Evolutionary conservation across 2,797 vertebrate species (phyloP), one percentile per base, ranked within the genome.

Genomic region (Rachycentron canadum): DNA sequence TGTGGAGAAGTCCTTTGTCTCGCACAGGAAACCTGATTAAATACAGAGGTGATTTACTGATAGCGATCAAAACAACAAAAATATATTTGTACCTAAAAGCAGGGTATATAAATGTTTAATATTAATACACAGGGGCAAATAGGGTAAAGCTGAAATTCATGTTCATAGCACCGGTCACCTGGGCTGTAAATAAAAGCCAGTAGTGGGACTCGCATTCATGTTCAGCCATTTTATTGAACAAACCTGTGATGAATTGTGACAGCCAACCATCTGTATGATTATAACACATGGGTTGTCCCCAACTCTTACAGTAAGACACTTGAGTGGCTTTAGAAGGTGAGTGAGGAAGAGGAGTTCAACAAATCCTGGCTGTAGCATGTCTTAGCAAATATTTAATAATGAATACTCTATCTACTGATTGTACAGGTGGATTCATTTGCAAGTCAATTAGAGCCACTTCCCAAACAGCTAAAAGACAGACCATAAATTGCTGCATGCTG

Each of bases 401-500:
- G 49, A 74, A 47, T 53, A 28, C 61, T 59, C 61, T 62, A 25
- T 81, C 72, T 72, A 43, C 67, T 61, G 41, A 25, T 52, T 52
- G 80, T 71, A 79, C 82, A 79, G 79, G 69, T 81, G 82, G 69
- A 53, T 56, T 79, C 23, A 72, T 79, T 70, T 76, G 52, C 76
- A 69, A 83, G 62, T 73, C 67, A 66, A 66, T 69, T 78, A 69
- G 40, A 73, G 50, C 59, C 30, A 36, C 36, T 38, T 60, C 30
- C 50, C 60, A 30, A 41, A 52, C 34, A 57, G 25, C 52, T 12
- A 21, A 45, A 57, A 38, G 17, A 41, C 17, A 66, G 34, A 64
- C 21, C 26, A 32, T n/a, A 40, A 52, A 7, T 56, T 50, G 23
- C n/a, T 8, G 8, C 11, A 34, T 59, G 41, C 2, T n/a, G 52